A percentile compares a stretch with the other conserved stretches of the same genome.
phyloP scores from a whole-genome alignment of 2,797 vertebrate genomes.

The Cuniculus paca region DNA sequence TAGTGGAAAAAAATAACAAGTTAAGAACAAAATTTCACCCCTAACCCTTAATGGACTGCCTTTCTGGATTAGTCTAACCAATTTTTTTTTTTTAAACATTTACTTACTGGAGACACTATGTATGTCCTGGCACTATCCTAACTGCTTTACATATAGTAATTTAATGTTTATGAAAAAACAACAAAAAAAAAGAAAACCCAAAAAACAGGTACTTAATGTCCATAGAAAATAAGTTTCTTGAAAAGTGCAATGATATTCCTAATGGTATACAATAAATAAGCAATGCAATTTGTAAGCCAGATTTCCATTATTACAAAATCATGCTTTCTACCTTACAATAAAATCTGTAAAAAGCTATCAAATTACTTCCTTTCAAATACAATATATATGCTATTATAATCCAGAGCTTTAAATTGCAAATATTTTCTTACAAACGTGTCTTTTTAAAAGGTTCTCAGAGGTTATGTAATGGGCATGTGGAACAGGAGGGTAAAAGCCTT shows the following conservation, averaged over 20 bases:
- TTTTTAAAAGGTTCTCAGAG: background rate
- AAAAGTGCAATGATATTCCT: constrained; percentile 33
- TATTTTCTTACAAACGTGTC: background rate
- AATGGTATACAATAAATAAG: constrained; percentile 11
- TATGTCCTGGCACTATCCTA: background rate
- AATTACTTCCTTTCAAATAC: constrained; percentile 29
- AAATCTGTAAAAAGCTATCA: background rate
- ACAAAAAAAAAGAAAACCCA: too few relatives aligned
- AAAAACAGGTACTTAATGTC: constrained; percentile 14
- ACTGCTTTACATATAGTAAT: background rate
- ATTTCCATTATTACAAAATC: background rate
- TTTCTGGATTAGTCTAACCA: background rate
- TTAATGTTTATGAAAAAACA: constrained; percentile 34
- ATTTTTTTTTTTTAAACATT: background rate
- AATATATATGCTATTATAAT: background rate
- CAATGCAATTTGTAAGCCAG: background rate
- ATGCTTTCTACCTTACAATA: background rate
- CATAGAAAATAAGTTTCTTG: background rate
- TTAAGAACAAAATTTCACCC: background rate
- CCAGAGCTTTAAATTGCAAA: background rate
- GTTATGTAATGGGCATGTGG: background rate
- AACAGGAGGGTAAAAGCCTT: background rate
- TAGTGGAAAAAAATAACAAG: constrained; percentile 83
- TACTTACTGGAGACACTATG: background rate
- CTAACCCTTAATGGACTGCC: background rate